A percentile compares a stretch with the other conserved stretches of the same genome.
These are phyloP conservation scores for Melipona quadrifasciata DNA, from an alignment of 1,140 invertebrate species.

Conservation along the genomic window DNA sequence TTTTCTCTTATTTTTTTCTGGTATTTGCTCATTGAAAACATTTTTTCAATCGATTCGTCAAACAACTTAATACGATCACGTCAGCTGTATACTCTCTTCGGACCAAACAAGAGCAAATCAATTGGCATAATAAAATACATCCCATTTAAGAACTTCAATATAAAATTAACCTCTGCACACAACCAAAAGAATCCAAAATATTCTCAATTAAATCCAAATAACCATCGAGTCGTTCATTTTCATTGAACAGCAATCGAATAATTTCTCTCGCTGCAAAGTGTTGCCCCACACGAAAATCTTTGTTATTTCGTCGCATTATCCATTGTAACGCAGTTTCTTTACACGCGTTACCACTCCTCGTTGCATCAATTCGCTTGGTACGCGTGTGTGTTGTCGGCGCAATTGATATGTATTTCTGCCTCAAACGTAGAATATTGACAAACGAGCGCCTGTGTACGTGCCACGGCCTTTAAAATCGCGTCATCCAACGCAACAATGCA, in stretches of 20 bases:
- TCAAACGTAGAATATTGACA: background rate
- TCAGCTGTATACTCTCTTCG: no score
- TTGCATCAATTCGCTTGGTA: background rate
- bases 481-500: background rate
- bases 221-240: no score
- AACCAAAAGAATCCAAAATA: background rate
- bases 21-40: no score
- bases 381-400: no score
- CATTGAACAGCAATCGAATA: no score
- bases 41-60: no score
- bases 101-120: background rate
- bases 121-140: background rate
- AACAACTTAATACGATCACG: no score
- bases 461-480: constrained; percentile 5
- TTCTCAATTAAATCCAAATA: background rate
- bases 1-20: no score
- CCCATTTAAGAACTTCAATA: background rate
- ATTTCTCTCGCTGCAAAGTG: background rate
- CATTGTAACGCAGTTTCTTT: background rate
- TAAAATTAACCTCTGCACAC: background rate
- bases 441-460: background rate
- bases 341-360: background rate
- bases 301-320: background rate
- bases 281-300: background rate
- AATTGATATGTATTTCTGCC: background rate